Conservation (phyloP, 2,797 vertebrate genomes). For the Antennarius maculatus region DNA sequence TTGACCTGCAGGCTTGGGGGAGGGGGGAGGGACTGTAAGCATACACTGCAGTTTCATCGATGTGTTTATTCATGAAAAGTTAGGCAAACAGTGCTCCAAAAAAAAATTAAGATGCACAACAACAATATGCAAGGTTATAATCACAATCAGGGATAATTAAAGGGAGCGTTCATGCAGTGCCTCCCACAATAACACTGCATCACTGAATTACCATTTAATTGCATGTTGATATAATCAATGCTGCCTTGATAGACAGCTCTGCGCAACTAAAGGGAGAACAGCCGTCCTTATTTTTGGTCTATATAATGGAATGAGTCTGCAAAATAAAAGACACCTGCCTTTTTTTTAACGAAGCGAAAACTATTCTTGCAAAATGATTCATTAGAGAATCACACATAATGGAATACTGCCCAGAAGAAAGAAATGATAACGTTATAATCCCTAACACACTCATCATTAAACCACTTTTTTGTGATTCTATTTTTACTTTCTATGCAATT, state of each 20-base stretch:
- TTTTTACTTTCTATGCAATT: no score
- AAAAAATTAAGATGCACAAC: slow-evolving; percentile 45
- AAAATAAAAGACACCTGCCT: slow-evolving; percentile 21
- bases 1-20: slow-evolving; percentile 43
- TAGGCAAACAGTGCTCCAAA: slow-evolving; percentile 47
- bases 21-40: slow-evolving; percentile 20
- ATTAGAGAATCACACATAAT: neutral
- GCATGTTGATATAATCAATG: slow-evolving; percentile 68
- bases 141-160: slow-evolving; percentile 73
- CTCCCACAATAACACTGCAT: slow-evolving; percentile 47
- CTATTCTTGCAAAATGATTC: slow-evolving; percentile 14
- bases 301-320: slow-evolving; percentile 3
- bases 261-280: neutral
- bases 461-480: no score
- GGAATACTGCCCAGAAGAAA: neutral
- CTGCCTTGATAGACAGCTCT: slow-evolving; percentile 55
- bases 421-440: neutral
- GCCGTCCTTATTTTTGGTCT: slow-evolving; percentile 1
- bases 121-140: slow-evolving; percentile 56
- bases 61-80: slow-evolving; percentile 36
- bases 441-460: neutral
- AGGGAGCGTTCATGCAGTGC: slow-evolving; percentile 48
- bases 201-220: slow-evolving; percentile 70
- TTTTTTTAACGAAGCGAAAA: slow-evolving; percentile 12
- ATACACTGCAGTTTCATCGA: slow-evolving; percentile 21